A percentile compares a stretch with the other conserved stretches of the same genome.
Conservation (phyloP, 2,113 vertebrate species). For the Cyphomyrus plagiostoma region DNA sequence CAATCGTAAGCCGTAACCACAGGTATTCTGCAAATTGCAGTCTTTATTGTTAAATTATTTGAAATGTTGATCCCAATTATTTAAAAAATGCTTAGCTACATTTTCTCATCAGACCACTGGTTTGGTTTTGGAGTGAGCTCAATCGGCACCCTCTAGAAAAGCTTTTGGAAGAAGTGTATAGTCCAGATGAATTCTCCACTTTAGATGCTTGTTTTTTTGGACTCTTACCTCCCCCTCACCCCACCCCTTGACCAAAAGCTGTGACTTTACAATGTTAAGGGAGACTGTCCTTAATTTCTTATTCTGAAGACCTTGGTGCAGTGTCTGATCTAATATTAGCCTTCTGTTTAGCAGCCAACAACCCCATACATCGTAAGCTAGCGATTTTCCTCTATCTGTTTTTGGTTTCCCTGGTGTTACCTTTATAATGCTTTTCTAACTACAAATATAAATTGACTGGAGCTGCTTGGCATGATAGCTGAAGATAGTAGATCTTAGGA, state of each 20-base stretch:
- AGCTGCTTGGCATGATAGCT: not conserved
- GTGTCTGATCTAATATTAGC: not conserved
- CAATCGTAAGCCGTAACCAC: not conserved
- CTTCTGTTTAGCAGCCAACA: not conserved
- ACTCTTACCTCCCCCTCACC: not conserved
- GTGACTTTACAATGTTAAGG: not conserved
- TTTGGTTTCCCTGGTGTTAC: too few relatives aligned
- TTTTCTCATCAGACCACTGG: constrained; percentile 3
- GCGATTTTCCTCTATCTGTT: not conserved
- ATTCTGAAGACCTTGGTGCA: not conserved
- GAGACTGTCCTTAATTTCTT: not conserved
- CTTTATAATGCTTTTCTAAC: not conserved
- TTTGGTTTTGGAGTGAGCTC: not conserved
- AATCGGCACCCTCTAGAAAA: not conserved
- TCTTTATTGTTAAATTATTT: constrained; percentile 5
- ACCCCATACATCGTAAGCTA: not conserved
- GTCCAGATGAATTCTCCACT: not conserved
- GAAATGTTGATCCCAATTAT: constrained; percentile 8
- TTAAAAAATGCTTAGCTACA: not conserved
- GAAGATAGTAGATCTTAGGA: not conserved
- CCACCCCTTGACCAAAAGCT: not conserved
- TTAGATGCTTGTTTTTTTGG: not conserved
- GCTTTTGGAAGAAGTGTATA: not conserved
- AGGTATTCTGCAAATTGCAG: not conserved
- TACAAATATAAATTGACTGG: not conserved